Evolutionary conservation across 2,888 invertebrate species (phyloP), one percentile per base, ranked within the genome.

Genomic region (Ferdinandea cuprea): DNA sequence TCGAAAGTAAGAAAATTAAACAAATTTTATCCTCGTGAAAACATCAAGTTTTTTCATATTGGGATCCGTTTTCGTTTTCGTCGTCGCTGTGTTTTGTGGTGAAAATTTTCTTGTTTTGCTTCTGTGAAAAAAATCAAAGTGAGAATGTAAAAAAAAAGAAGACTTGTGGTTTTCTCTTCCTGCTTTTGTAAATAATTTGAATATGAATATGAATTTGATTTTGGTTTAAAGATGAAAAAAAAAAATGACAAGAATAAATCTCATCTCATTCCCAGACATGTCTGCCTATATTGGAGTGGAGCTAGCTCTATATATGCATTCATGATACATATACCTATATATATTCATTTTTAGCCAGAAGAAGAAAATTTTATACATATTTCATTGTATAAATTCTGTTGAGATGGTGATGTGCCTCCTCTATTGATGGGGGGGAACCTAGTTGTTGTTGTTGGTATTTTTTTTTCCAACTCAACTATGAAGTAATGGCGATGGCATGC

Each of bases 401-500:
- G 48, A 35, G 32, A 44, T 59, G 54, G 56, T 72, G 71, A 72
- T 77, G 76, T 40, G 21, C 15, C 46, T 46, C 25, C 13, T 35
- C 17, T 59, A 66, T 44, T 56, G 66, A 35, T 35, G 71, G 32
- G 59, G 25, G 50, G 69, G 48, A 32, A 37, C 44, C 3, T 9
- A 19, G 17, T n/a, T 19, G 35, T 35, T 35, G 4, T 35, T 35
- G 19, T 46, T 17, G 5, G 4, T 28, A 5, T 48, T 28, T 2
- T 40, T 40, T 50, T 72, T 65, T 71, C 48, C 52, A 73, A 65
- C 35, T 61, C 21, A 0, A 17, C 68, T 78, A 78, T 83, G 83
- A 78, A 78, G 83, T 83, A 78, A 78, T 83, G 68, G 17, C 68
- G 78, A 83, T 78, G 78, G 81, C 35, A 81, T 81, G 81, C 77